Evolutionary conservation across 2,113 vertebrate genomes (phyloP), one percentile per base, ranked within the genome.

Genomic region (Cyanoramphus novaezelandiae): DNA sequence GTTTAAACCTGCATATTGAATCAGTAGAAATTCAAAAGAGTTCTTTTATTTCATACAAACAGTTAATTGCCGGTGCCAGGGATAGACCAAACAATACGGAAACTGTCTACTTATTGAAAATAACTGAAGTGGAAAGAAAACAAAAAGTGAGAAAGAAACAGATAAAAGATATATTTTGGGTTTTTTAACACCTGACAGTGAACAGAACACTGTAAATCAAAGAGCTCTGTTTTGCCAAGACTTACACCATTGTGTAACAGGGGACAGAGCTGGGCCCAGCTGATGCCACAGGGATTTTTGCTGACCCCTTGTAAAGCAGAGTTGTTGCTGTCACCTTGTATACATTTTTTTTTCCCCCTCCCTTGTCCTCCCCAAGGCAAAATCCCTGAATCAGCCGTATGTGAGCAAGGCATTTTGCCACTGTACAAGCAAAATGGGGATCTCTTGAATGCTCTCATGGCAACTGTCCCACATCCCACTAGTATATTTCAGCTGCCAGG

Each of bases 81-180:
- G 94, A 97, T 20, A 96, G 94, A 97, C 74, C 59, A 92, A 97
- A 97, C 69, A 88, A 70, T 89, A 96, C 13, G 13, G 88, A 96
- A 97, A 95, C 84, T 82, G 29, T 97, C 94, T 95, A 85, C 87
- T 89, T 96, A 96, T 11, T 93, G 90, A 96, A 96, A 97, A 91
- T 84, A 95, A 97, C 64, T 93, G 87, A 96, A 94, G 82, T 78
- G 62, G 89, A 95, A 96, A 83, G 64, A 69, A 95, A 92, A 95
- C 65, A 79, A 83, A 76, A 18, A 87, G 11, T 50, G 47, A 31
- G 46, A 76, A 8, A 84, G 25, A 63, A 31, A 76, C 13, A 70
- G 2, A 43, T 17, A 71, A 23, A 76, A 28, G 10, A 50, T 29
- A 17, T 1, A 43, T 14, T n/a, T 67, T 16, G 33, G 33, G 21